Evolutionary conservation across 2,888 invertebrate species (phyloP), one percentile per base, ranked within the genome.

Genomic region (Arenicola marina): DNA sequence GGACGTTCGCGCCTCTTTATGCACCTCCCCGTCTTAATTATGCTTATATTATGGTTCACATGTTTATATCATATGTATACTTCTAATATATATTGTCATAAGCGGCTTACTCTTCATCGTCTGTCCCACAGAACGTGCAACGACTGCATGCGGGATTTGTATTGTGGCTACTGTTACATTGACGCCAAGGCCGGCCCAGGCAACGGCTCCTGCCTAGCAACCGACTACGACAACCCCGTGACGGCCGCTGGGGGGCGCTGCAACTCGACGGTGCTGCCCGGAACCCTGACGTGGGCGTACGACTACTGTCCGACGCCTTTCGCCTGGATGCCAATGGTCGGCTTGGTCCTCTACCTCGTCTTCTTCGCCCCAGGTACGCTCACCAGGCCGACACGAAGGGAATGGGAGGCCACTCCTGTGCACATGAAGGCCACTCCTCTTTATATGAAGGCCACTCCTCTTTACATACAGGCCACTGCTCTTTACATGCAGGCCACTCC

Each of bases 141-240:
- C 66, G 75, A 76, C 38, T 87, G 87, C 73, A 83, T 84, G 58
- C 74, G 77, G 46, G 80, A 81, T 61, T 71, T 78, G 24, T 72
- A 76, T 29, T 87, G 87, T 72, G 87, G 87, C 1, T 86, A 82
- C 72, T 86, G 86, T 70, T 85, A 77, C 66, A 63, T 72, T 4
- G 77, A 78, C 58, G 4, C 44, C n/a, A 61, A 51, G 24, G 66
- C 59, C 2, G 72, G 71, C 1, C 64, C 71, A 26, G 48, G 59
- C 21, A 81, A 83, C 66, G 78, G 80, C 0, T 79, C 82, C 2
- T 85, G 85, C 68, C 68, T 84, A 31, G 74, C 75, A n/a, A 73
- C 77, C n/a, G 68, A 71, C 54, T 71, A 74, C 44, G 73, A 76
- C 67, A 73, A 78, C 57, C 76, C 78, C 2, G 76, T 77, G 69